These are phyloP conservation scores for Pardalotus punctatus DNA, from an alignment of 2,113 vertebrate species.

Conservation along the genomic window DNA sequence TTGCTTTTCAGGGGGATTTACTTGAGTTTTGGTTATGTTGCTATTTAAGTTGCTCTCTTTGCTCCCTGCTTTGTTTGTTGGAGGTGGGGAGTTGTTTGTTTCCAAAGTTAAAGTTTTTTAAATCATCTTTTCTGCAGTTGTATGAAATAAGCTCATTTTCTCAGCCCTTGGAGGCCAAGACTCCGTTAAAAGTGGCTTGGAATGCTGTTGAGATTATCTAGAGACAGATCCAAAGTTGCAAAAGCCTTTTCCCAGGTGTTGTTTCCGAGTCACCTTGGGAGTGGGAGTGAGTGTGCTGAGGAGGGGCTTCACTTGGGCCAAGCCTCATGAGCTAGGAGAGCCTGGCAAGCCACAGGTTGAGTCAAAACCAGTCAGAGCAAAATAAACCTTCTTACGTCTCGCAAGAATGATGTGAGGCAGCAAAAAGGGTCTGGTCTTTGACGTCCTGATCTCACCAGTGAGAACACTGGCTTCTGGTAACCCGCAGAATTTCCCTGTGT, in stretches of 20 bases:
- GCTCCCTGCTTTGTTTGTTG: not conserved
- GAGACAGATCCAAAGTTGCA: not conserved
- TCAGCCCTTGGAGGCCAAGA: not conserved
- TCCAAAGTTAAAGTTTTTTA: not conserved
- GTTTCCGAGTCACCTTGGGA: not conserved
- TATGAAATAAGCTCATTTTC: not conserved
- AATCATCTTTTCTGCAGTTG: not conserved
- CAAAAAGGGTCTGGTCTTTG: not conserved
- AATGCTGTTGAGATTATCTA: not conserved
- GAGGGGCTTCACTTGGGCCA: not conserved
- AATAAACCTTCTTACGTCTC: not conserved
- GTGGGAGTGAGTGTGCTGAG: not conserved
- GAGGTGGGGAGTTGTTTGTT: not conserved
- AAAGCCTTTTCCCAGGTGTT: not conserved
- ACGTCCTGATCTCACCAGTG: not conserved
- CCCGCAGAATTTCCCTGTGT: constrained; percentile 2
- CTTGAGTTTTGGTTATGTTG: not conserved
- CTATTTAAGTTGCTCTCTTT: not conserved
- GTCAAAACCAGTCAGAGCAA: not conserved
- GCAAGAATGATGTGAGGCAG: not conserved
- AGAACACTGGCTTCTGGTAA: not conserved
- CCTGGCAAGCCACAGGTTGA: not conserved
- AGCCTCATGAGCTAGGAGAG: not conserved
- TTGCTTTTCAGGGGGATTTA: not conserved
- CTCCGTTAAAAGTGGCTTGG: not conserved